These are phyloP conservation scores for Ardeotis arabs DNA, from an alignment of 2,113 vertebrate genomes.

Conservation along the genomic window DNA sequence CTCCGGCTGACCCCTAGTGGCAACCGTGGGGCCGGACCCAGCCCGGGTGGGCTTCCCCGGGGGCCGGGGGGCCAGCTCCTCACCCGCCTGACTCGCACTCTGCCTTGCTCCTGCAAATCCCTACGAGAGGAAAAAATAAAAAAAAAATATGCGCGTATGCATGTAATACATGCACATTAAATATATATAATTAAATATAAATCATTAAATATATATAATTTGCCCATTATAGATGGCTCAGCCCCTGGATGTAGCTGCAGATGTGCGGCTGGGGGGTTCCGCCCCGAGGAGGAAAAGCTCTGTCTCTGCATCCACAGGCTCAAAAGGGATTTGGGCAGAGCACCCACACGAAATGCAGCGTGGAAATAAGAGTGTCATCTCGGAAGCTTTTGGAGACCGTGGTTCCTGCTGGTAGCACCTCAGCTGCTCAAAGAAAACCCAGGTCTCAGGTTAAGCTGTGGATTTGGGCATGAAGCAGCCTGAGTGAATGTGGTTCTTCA, in stretches of 20 bases:
- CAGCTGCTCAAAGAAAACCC: neutral
- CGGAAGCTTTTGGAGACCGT: neutral
- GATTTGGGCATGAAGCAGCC: neutral
- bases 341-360: rapidly evolving
- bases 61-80: no score
- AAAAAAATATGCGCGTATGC: no score
- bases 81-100: rapidly evolving
- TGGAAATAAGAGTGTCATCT: rapidly evolving
- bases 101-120: neutral
- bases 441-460: rapidly evolving
- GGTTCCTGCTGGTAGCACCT: neutral
- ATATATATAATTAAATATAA: no score
- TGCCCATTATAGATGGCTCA: rapidly evolving
- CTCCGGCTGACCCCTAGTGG: constrained; percentile 37
- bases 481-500: neutral
- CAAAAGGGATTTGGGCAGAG: neutral
- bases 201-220: neutral
- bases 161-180: rapidly evolving
- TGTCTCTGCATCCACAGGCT: neutral
- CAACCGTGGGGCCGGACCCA: neutral
- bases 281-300: neutral
- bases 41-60: neutral
- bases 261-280: neutral
- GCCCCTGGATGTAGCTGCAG: neutral
- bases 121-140: neutral